Base-by-base conservation (phyloP, 2,797 vertebrate species). In the Buceros bicornis region DNA sequence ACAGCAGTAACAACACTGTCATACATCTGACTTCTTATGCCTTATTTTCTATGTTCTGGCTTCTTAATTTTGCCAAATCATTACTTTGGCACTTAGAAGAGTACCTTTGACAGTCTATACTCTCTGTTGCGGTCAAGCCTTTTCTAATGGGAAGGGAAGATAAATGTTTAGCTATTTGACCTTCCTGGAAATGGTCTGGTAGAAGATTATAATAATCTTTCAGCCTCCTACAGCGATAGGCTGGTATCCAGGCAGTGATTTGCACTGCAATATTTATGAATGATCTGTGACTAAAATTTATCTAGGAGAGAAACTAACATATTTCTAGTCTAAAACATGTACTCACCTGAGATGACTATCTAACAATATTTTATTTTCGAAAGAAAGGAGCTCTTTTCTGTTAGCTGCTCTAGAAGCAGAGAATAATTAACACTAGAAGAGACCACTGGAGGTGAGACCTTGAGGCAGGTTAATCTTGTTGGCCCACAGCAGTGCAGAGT, bases 131-230 rank as follows among this genome's bases (percentile, higher is more conserved):
- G 67, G 89, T 93, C 91, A 90, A 95, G 40, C 65, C 42, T 90
- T 95, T 94, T 84, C 80, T 66, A 77, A 91, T 9, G 31, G 47
- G 13, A 31, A 81, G 35, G 48, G 31, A 33, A 85, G 72, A 90
- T 84, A 86, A 60, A 84, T 90, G 31, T 79, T 93, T 91, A 96
- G 69, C 90, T 89, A 91, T 95, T 97, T 96, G 92, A 96, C 95
- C 85, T 97, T 96, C 67, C 85, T 95, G 85, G 72, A 69, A 92
- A 84, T 90, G 89, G 82, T 87, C 82, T 95, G 85, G 78, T 86
- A 82, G 80, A 66, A 95, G 90, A 96, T 97, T 95, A 96, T 97
- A 61, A 95, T 96, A 97, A 97, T 97, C 87, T 95, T 94, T 90
- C 64, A 56, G 43, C 56, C 77, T 91, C 96, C 94, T 89, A 77